Percentiles rank a stretch among this genome's conserved stretches.
Conservation (phyloP, 2,113 vertebrate genomes). For the Nyctereutes procyonoides region DNA sequence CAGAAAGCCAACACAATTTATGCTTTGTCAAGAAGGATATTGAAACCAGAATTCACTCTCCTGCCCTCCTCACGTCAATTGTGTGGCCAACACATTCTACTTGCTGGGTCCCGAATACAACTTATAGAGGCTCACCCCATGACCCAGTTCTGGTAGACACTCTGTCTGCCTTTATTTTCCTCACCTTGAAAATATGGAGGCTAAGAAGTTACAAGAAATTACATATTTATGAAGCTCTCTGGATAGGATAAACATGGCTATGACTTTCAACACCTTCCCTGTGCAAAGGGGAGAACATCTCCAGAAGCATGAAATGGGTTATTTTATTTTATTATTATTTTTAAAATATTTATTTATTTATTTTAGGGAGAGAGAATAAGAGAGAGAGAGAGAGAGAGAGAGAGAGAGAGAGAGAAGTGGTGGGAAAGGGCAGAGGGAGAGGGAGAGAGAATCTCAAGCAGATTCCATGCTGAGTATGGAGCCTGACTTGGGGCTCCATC, state of each 20-base stretch:
- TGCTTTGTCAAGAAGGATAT: not conserved
- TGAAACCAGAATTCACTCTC: not conserved
- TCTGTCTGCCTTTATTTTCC: not conserved
- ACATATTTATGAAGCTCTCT: not conserved
- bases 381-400: not conserved
- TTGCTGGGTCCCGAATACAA: not conserved
- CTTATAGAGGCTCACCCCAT: not conserved
- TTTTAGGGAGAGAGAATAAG: not conserved
- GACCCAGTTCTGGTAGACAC: not conserved
- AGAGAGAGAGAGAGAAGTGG: not conserved
- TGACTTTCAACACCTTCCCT: not conserved
- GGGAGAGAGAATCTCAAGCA: not conserved
- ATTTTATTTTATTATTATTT: not conserved
- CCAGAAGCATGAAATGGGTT: not conserved
- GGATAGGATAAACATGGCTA: not conserved
- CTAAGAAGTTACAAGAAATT: not conserved
- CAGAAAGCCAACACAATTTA: not conserved
- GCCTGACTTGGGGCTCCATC: not conserved
- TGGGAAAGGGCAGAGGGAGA: not conserved
- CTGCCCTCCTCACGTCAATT: not conserved
- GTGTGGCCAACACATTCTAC: not conserved
- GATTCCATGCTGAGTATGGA: not conserved
- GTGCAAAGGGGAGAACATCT: not conserved
- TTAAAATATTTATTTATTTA: not conserved
- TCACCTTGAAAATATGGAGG: not conserved